Base-by-base conservation (phyloP, 2,888 invertebrate genomes). In the Drosophila nr. fundita region DNA sequence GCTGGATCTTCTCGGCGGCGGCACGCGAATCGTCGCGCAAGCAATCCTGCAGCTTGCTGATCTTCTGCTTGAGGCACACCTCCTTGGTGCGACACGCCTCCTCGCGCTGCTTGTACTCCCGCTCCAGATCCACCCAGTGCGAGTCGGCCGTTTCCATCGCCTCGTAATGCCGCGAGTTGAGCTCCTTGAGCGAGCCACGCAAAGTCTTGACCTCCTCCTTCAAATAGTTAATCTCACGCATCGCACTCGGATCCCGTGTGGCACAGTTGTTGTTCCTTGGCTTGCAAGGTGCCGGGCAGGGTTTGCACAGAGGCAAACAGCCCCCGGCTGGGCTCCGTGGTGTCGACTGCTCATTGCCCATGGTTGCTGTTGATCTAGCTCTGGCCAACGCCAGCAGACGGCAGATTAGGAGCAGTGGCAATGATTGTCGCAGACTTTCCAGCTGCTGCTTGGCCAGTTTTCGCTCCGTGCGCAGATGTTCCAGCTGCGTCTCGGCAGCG, bases 141-240 rank as follows among this genome's bases (percentile, higher is more conserved):
- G 96, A 95, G 74, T 96, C 96, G 0, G 96, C 96, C 68, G 96
- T 95, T 66, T 96, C 95, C 88, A 96, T 91, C 83, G 96, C 96
- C 87, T 95, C 95, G 83, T 96, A 94, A 85, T 96, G 96, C 0
- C 96, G 95, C 2, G 95, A 93, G 89, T 95, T 95, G 70, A 96
- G 93, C 40, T 95, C 94, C 54, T 95, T 94, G 73, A 92, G 94
- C 91, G 89, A 92, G 74, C 80, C 91, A 45, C 91, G 92, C 54
- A 93, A 78, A 45, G 74, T 86, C 67, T 89, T 90, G 2, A 92
- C 76, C 75, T 92, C 92, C 11, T 92, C 92, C 53, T 90, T 91
- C 11, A 92, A 82, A 32, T 84, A 89, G 8, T 63, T 63, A 8
- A 89, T 45, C 67, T 85, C 85, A 1, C 77, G 80, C 6, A 58